Percentiles rank a stretch among this genome's conserved stretches.
Evolutionary conservation across 2,113 vertebrate genomes (phyloP).

Genomic region (Hippocampus barbouri): DNA sequence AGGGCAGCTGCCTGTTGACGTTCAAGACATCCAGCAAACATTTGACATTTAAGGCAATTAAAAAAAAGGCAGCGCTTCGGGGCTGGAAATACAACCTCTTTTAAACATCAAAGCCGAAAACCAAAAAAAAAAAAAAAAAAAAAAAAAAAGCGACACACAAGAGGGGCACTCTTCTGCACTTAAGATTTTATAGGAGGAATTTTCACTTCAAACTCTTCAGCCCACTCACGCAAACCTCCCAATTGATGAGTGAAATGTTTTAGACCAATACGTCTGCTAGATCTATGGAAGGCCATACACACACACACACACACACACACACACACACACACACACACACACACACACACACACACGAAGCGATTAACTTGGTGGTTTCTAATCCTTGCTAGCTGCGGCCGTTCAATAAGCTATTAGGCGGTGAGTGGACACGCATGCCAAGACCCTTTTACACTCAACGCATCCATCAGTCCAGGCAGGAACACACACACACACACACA

Average conservation of each 20-base stretch:
- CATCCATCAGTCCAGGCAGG: slow-evolving; percentile 65
- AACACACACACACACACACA: slow-evolving; percentile 37
- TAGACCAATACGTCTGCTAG: slow-evolving; percentile 57
- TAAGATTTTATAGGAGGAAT: neutral
- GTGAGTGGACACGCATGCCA: slow-evolving; percentile 68
- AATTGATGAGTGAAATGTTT: slow-evolving; percentile 70
- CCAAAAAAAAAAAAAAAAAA: too few species aligned
- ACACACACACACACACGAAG: slow-evolving; percentile 14
- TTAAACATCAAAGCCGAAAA: neutral
- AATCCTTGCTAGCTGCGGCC: slow-evolving; percentile 64
- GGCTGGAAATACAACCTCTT: neutral
- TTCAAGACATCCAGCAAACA: slow-evolving; percentile 29
- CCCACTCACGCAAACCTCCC: slow-evolving; percentile 43
- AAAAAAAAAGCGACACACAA: neutral
- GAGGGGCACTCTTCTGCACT: neutral
- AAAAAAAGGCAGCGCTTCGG: slow-evolving; percentile 8
- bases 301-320: slow-evolving; percentile 1
- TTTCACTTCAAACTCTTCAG: slow-evolving; percentile 15
- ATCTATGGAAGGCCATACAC: slow-evolving; percentile 52
- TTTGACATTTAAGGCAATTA: slow-evolving; percentile 47
- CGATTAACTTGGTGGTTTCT: slow-evolving; percentile 63
- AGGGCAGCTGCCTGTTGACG: slow-evolving; percentile 29
- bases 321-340: neutral
- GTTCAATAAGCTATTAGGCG: slow-evolving; percentile 75
- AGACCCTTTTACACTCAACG: slow-evolving; percentile 49